phyloP scores from a whole-genome alignment of 2,797 vertebrate species.

The Alca torda region DNA sequence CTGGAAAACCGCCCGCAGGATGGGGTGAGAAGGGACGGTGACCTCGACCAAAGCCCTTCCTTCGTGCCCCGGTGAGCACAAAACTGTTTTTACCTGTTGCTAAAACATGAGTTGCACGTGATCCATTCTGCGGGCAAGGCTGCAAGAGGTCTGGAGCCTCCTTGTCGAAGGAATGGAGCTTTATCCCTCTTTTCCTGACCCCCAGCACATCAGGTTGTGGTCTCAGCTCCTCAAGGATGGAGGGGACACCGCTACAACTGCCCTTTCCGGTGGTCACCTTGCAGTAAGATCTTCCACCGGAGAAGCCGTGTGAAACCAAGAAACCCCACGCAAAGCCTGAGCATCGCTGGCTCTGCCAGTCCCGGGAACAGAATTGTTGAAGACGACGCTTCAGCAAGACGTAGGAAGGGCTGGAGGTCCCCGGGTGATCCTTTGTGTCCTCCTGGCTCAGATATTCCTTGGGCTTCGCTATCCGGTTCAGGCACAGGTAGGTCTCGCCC shows the following conservation, averaged over 20 bases:
- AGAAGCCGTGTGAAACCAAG: neutral
- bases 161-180: neutral
- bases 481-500: neutral
- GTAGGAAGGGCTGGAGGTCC: neutral
- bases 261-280: neutral
- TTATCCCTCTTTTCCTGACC: neutral
- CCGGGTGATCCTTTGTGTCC: neutral
- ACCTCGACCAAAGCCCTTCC: neutral
- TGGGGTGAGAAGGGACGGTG: neutral
- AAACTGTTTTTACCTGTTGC: neutral
- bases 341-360: neutral
- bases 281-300: neutral
- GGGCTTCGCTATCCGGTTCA: accelerated
- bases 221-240: neutral
- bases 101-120: neutral
- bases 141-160: neutral
- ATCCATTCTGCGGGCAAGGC: neutral
- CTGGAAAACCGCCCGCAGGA: neutral
- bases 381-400: too few relatives aligned
- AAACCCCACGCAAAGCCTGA: too few relatives aligned
- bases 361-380: too few relatives aligned
- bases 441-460: neutral
- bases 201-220: accelerated
- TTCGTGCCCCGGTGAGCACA: neutral
- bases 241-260: accelerated